Evolutionary conservation across 2,888 invertebrate genomes (phyloP).

Genomic region (Acholoe squamosa): DNA sequence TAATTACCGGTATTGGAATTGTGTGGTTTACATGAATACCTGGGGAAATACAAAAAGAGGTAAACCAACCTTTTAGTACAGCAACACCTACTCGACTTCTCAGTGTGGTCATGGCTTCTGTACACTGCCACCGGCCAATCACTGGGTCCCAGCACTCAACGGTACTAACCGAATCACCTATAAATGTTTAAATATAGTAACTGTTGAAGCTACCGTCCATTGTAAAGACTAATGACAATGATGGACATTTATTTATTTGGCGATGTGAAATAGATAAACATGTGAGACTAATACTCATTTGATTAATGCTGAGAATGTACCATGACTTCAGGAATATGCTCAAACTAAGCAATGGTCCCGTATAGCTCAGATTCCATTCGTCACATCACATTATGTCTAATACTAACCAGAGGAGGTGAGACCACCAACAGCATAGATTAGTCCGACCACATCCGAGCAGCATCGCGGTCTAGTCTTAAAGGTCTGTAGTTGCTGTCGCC

Average conservation of each 20-base stretch:
- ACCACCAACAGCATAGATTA: slow-evolving; percentile 94
- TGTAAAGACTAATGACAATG: too few relatives aligned
- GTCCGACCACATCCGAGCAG: slow-evolving; percentile 89
- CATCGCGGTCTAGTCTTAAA: slow-evolving; percentile 90
- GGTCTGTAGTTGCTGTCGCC: slow-evolving; percentile 89
- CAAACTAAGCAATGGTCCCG: not conserved
- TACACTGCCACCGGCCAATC: slow-evolving; percentile 89
- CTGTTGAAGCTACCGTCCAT: too few relatives aligned
- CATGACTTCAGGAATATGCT: not conserved
- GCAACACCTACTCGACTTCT: slow-evolving; percentile 93
- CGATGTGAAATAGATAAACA: too few relatives aligned
- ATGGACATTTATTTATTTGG: too few relatives aligned
- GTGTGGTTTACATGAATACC: too few relatives aligned
- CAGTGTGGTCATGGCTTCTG: slow-evolving; percentile 92
- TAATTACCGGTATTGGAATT: too few relatives aligned
- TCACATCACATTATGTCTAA: too few relatives aligned
- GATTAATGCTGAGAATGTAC: too few relatives aligned
- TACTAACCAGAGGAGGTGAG: slow-evolving; percentile 89
- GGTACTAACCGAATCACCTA: slow-evolving; percentile 91
- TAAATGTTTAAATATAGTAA: not conserved
- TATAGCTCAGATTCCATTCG: too few relatives aligned
- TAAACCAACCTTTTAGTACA: slow-evolving; percentile 88
- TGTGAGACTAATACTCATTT: too few relatives aligned
- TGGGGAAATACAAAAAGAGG: too few relatives aligned
- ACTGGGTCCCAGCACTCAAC: slow-evolving; percentile 93